phyloP scores from a whole-genome alignment of 2,113 vertebrate genomes.

The Chamaetylas fuelleborni region DNA sequence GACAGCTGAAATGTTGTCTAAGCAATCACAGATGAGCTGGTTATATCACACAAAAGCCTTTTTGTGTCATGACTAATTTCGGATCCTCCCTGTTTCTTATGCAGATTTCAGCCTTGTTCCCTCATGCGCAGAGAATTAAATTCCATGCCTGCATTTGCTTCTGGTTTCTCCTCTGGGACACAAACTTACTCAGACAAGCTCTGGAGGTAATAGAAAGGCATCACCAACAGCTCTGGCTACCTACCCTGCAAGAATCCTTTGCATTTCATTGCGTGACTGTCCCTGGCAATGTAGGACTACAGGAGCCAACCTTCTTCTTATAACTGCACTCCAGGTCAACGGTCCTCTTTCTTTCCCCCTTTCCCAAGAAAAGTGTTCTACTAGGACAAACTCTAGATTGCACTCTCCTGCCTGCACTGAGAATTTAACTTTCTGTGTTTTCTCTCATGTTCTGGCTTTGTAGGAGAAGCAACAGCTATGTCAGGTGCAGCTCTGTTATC shows the following conservation, averaged over 20 bases:
- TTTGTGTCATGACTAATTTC: slow-evolving; percentile 20
- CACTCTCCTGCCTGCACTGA: background rate
- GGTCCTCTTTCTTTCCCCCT: background rate
- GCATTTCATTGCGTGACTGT: background rate
- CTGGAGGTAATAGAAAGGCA: background rate
- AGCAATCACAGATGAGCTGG: background rate
- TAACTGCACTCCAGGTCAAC: background rate
- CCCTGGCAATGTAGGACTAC: background rate
- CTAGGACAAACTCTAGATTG: background rate
- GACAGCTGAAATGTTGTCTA: background rate
- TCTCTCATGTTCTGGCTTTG: background rate
- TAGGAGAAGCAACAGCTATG: background rate
- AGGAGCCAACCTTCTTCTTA: background rate
- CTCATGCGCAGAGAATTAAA: background rate
- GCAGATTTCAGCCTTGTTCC: background rate
- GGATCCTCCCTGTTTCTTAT: background rate
- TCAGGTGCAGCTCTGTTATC: background rate
- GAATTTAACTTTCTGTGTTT: background rate
- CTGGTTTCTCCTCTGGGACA: background rate
- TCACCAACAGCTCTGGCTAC: background rate
- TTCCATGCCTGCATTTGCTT: background rate
- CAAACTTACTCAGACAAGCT: background rate
- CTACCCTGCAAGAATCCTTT: background rate
- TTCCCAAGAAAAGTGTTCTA: background rate
- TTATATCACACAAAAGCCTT: slow-evolving; percentile 28